phyloP scores from a whole-genome alignment of 2,888 invertebrate genomes.

The Eupithecia pulchellata region DNA sequence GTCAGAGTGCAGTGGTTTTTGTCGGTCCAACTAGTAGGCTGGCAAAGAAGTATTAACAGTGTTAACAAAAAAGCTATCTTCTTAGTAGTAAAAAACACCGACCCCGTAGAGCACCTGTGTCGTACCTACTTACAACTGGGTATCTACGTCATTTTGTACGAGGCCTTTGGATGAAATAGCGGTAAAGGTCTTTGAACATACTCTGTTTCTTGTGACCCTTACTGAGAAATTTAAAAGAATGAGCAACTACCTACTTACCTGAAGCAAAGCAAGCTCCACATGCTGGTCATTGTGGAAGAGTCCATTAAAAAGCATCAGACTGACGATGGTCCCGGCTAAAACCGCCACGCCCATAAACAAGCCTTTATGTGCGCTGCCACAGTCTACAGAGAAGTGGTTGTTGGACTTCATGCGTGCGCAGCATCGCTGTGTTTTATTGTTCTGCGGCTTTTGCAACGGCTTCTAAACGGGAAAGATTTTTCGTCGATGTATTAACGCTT shows the following conservation, averaged over 20 bases:
- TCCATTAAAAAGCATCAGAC: slow-evolving; percentile 90
- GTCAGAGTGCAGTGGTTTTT: background rate
- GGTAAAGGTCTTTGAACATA: background rate
- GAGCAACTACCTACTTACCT: slow-evolving; percentile 10
- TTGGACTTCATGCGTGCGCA: slow-evolving; percentile 69
- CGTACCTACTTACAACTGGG: background rate
- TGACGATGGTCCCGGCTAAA: slow-evolving; percentile 88
- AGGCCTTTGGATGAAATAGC: too few species aligned
- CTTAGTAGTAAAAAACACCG: background rate
- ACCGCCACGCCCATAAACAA: slow-evolving; percentile 88
- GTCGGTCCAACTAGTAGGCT: background rate
- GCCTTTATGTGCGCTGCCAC: slow-evolving; percentile 90
- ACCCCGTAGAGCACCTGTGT: background rate
- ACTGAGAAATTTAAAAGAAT: background rate
- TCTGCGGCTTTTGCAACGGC: slow-evolving; percentile 57
- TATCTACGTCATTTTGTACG: background rate
- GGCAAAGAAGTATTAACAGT: background rate
- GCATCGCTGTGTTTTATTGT: slow-evolving; percentile 54
- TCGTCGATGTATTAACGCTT: background rate
- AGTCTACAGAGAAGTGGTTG: slow-evolving; percentile 89
- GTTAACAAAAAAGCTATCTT: too few species aligned
- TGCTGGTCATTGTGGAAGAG: slow-evolving; percentile 83
- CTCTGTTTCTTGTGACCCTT: background rate
- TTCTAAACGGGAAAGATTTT: slow-evolving; percentile 1
- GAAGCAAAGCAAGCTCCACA: slow-evolving; percentile 83